These are phyloP conservation scores for Drosophila paracracens DNA, from an alignment of 2,888 invertebrate genomes.

Conservation along the genomic window DNA sequence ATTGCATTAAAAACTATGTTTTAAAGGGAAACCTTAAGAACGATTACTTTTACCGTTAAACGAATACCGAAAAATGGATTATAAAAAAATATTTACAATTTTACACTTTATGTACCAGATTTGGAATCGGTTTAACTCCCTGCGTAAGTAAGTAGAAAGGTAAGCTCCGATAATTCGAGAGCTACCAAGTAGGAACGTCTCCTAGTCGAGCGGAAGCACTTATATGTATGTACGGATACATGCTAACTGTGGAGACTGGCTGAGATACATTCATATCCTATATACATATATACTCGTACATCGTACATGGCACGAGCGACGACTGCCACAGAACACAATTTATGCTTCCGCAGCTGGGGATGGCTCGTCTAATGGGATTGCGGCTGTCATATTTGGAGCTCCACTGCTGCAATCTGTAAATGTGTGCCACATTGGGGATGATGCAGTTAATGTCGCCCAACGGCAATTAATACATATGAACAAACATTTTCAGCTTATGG, in stretches of 20 bases:
- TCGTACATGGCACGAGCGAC: neutral
- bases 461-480: neutral
- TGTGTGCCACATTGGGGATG: conserved; percentile 5
- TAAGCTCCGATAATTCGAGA: neutral
- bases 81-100: neutral
- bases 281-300: neutral
- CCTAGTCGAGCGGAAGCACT: conserved; percentile 3
- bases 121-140: neutral
- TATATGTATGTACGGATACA: neutral
- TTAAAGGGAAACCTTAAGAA: neutral
- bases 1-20: neutral
- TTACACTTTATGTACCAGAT: neutral
- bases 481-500: neutral
- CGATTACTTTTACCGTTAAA: neutral
- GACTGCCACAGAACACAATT: conserved; percentile 44
- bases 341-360: conserved; percentile 26
- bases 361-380: conserved; percentile 54
- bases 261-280: conserved; percentile 10
- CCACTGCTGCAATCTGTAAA: conserved; percentile 33
- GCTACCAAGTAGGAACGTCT: neutral
- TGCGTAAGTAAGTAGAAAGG: neutral
- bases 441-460: conserved; percentile 4
- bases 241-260: neutral
- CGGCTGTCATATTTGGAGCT: conserved; percentile 41
- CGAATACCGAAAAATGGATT: no score